Conservation (phyloP, 2,797 vertebrate genomes). For the Parambassis ranga region DNA sequence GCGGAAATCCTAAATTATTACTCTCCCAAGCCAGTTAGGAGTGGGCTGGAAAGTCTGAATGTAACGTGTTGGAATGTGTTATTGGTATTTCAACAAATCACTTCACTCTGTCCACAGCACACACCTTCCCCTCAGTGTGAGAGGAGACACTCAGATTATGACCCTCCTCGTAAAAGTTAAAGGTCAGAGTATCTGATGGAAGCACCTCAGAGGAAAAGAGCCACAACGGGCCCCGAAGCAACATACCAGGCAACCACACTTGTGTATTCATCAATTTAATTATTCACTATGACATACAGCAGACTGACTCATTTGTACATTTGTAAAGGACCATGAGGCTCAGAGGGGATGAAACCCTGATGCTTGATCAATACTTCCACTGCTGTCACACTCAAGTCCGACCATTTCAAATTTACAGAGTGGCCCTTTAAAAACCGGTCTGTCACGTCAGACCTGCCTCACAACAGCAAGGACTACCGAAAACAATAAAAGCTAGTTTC, state of each 20-base stretch:
- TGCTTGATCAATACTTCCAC: too few species aligned
- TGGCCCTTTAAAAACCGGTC: too few species aligned
- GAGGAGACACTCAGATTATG: slow-evolving; percentile 25
- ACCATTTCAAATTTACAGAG: too few species aligned
- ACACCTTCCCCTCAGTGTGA: neutral
- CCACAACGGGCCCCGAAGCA: neutral
- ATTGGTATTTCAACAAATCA: slow-evolving; percentile 9
- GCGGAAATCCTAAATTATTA: slow-evolving; percentile 46
- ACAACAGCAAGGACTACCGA: too few species aligned
- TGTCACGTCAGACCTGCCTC: too few species aligned
- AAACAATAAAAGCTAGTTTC: too few species aligned
- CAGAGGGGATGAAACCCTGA: too few species aligned
- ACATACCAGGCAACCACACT: neutral
- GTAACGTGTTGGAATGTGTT: slow-evolving; percentile 18
- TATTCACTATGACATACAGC: too few species aligned
- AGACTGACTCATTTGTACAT: too few species aligned
- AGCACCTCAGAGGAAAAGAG: slow-evolving; percentile 1
- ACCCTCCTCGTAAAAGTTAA: slow-evolving; percentile 21
- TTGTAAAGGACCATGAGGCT: too few species aligned
- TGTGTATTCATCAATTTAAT: neutral
- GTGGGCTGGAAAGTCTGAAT: slow-evolving; percentile 28
- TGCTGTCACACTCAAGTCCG: too few species aligned
- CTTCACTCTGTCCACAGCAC: slow-evolving; percentile 10
- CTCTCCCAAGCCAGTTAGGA: slow-evolving; percentile 6
- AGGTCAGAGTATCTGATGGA: slow-evolving; percentile 12